Percentiles rank a stretch among this genome's conserved stretches.
Evolutionary conservation across 2,113 vertebrate species (phyloP).

Genomic region (Crotophaga sulcirostris): DNA sequence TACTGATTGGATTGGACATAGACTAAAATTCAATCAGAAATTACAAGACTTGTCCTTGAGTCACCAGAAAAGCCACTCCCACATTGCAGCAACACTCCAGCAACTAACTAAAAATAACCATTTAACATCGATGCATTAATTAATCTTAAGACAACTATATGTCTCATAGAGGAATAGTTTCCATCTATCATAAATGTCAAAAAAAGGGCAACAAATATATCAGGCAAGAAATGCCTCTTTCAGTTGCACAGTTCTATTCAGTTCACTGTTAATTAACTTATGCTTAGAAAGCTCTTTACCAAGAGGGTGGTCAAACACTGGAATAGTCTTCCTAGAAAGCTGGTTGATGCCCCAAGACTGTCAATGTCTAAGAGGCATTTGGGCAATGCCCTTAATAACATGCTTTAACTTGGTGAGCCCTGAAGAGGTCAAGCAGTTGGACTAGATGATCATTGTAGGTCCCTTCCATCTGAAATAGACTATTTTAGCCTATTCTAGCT

Average conservation of each 20-base stretch:
- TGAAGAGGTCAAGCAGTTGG: background rate
- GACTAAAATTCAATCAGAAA: background rate
- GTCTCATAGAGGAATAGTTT: background rate
- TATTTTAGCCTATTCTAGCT: background rate
- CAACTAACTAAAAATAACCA: background rate
- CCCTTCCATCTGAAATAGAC: background rate
- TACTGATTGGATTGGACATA: background rate
- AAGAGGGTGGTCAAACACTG: background rate
- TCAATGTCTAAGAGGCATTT: background rate
- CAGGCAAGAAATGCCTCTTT: background rate
- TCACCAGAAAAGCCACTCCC: background rate
- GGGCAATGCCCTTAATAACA: background rate
- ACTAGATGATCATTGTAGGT: background rate
- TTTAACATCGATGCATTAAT: background rate
- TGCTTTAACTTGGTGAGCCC: background rate
- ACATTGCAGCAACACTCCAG: background rate
- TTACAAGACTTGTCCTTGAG: background rate
- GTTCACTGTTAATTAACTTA: background rate
- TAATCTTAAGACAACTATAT: background rate
- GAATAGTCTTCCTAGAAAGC: background rate
- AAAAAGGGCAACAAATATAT: background rate
- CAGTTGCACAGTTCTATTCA: background rate
- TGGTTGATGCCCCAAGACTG: background rate
- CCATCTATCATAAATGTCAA: background rate
- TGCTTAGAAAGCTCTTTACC: background rate